These are phyloP conservation scores for Chiloscyllium punctatum DNA, from an alignment of 2,797 vertebrate genomes.

Conservation along the genomic window DNA sequence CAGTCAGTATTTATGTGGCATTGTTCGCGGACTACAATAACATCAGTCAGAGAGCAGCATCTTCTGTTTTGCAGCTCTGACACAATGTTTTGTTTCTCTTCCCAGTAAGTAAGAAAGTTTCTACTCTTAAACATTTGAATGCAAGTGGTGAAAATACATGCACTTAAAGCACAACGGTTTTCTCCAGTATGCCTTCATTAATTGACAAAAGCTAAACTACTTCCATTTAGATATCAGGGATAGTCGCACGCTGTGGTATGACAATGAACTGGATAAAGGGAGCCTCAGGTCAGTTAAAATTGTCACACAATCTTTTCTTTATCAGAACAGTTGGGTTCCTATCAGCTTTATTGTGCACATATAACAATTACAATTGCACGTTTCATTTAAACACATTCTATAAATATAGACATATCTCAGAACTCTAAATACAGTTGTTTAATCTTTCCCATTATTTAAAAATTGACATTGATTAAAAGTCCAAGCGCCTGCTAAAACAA, in stretches of 20 bases:
- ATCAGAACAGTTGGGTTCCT: neutral
- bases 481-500: neutral
- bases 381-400: neutral
- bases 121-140: neutral
- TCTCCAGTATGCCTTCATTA: neutral
- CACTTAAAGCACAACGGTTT: neutral
- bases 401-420: neutral
- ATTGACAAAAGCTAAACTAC: neutral
- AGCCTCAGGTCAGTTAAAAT: neutral
- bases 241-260: neutral
- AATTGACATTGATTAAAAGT: neutral
- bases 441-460: neutral
- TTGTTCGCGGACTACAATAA: neutral
- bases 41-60: neutral
- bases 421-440: neutral
- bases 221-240: neutral
- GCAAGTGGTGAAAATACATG: neutral
- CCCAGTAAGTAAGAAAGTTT: neutral
- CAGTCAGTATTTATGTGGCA: neutral
- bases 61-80: neutral
- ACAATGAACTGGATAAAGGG: neutral
- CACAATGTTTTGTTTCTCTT: neutral
- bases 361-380: neutral
- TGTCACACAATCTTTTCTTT: neutral
- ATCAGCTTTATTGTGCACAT: neutral